Base-by-base conservation (phyloP, 1,140 invertebrate species). In the Euwallacea similis region DNA sequence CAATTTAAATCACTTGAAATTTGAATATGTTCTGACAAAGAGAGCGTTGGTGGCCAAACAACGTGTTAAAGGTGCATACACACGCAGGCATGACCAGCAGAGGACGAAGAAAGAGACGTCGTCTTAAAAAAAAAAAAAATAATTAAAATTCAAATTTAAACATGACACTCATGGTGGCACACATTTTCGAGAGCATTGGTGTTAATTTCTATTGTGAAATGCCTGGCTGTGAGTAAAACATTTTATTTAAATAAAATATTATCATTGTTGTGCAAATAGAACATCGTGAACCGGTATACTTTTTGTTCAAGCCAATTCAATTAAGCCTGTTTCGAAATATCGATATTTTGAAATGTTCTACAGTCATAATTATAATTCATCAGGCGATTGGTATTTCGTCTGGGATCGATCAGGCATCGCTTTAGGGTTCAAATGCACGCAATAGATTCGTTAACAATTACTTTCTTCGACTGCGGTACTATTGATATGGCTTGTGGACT, bases 221-320 rank as follows among this genome's bases (percentile, higher is more conserved):
- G 21, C 21, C 47, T 11, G 15, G 8, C 11, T 42, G 50, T 55
- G 33, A 58, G 43, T 67, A 67, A 67, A 43, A 58, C 9, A 55
- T 66, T 64, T 42, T 66, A 67, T 67, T 67, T 67, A 67, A 67
- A 67, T 67, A 67, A 67, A 42, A 44, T 58, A 67, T 67, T 67
- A 67, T 9, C 33, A 58, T 11, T 44, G 33, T 42, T 13, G 47
- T 41, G 63, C 50, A 55, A 66, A 66, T 46, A 55, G 63, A 55
- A 54, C 63, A 55, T 16, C 61, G 61, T 15, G 61, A 63, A 47
- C 42, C 61, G 61, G 13, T 63, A 63, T 47, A 15, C 10, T 61
- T 61, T 61, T 61, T 61, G 4, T 33, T 58, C 55, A 3, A 16
- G 21, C 55, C 59, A 61, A 61, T 61, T 67, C 65, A 43, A 44